These are phyloP conservation scores for Triplophysa siluroides DNA, from an alignment of 2,113 vertebrate species.

Conservation along the genomic window DNA sequence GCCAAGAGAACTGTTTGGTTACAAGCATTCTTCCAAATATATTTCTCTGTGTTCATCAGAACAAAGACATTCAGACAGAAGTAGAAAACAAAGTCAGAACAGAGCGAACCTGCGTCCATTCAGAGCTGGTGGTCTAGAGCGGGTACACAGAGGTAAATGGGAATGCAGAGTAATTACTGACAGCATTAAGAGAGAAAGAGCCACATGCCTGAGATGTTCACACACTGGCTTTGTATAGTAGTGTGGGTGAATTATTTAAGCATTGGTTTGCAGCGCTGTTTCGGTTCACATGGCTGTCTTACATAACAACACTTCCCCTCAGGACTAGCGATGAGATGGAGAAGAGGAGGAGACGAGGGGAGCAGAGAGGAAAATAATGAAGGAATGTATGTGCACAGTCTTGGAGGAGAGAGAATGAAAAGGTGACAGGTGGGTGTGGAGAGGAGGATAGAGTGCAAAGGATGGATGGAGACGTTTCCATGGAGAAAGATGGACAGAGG, in stretches of 20 bases:
- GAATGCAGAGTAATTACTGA: slow-evolving; percentile 39
- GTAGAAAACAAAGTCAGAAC: neutral
- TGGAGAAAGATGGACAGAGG: slow-evolving; percentile 8
- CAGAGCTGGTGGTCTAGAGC: neutral
- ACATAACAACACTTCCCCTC: slow-evolving; percentile 61
- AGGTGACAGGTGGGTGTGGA: neutral
- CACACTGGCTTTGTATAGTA: slow-evolving; percentile 61
- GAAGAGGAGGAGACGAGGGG: slow-evolving; percentile 19
- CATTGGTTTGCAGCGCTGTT: slow-evolving; percentile 60
- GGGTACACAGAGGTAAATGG: slow-evolving; percentile 9
- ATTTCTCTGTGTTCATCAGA: too few relatives aligned
- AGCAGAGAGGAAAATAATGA: slow-evolving; percentile 6
- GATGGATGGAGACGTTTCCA: slow-evolving; percentile 1
- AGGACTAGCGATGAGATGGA: slow-evolving; percentile 53
- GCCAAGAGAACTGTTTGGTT: too few relatives aligned
- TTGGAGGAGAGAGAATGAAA: neutral
- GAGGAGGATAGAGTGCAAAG: neutral
- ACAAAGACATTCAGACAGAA: too few relatives aligned
- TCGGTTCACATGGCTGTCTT: slow-evolving; percentile 59
- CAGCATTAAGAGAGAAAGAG: slow-evolving; percentile 27
- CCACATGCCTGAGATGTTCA: slow-evolving; percentile 51
- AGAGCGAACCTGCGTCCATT: slow-evolving; percentile 19
- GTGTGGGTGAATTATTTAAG: slow-evolving; percentile 65
- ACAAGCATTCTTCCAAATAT: too few relatives aligned
- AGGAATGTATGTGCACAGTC: slow-evolving; percentile 21